Percentiles rank a stretch among this genome's conserved stretches.
These are phyloP conservation scores for Brachionus koreanus DNA, from an alignment of 1,140 invertebrate species.

Conservation along the genomic window DNA sequence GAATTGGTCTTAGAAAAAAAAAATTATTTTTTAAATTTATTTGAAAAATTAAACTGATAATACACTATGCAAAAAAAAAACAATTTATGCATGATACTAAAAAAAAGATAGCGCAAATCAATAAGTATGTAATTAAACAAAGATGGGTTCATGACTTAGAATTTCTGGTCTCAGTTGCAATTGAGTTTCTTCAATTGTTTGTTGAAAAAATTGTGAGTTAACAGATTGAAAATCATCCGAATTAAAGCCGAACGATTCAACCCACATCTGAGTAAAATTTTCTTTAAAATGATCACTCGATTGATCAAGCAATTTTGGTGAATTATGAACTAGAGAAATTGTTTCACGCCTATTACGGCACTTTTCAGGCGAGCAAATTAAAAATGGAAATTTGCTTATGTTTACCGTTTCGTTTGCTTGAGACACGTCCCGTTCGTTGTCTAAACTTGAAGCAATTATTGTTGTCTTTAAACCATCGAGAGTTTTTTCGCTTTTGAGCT, in stretches of 20 bases:
- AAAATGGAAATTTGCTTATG: conserved; percentile 25
- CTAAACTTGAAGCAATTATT: not conserved
- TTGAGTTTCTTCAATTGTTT: not conserved
- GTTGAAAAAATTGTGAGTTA: not conserved
- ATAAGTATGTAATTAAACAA: not conserved
- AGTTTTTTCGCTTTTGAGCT: not conserved
- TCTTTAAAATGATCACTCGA: not conserved
- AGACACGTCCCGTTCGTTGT: conserved; percentile 1
- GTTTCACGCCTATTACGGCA: not conserved
- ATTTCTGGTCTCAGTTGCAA: not conserved
- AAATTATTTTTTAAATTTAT: not conserved
- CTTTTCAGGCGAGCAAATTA: not conserved
- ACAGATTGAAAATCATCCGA: not conserved
- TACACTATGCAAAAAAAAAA: conserved; percentile 4
- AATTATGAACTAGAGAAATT: not conserved
- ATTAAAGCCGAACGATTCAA: conserved; percentile 13
- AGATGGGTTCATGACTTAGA: conserved; percentile 12
- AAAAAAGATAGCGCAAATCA: conserved; percentile 5
- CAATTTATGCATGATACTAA: not conserved
- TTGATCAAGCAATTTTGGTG: not conserved
- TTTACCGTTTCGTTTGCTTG: not conserved
- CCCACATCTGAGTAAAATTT: conserved; percentile 7
- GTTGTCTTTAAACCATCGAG: not conserved
- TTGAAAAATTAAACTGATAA: not conserved
- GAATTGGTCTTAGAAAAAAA: not conserved